These are phyloP conservation scores for Polydrusus pterygomalis DNA, from an alignment of 2,888 invertebrate species.

Conservation along the genomic window DNA sequence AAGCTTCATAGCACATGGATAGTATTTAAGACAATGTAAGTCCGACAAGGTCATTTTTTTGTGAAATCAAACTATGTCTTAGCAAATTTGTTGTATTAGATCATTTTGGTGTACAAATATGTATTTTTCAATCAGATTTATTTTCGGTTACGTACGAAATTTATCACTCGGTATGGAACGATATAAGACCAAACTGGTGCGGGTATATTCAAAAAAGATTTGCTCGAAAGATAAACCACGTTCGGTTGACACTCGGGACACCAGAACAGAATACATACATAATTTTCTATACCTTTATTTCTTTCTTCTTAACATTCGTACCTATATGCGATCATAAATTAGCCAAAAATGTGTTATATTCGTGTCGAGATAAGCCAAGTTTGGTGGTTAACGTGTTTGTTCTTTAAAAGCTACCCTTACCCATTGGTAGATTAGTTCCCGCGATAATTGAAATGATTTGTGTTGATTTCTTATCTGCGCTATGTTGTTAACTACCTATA, in stretches of 20 bases:
- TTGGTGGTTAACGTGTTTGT: neutral
- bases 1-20: too few species aligned
- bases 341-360: neutral
- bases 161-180: neutral
- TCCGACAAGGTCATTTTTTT: too few species aligned
- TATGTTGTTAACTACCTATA: constrained; percentile 2
- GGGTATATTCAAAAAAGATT: constrained; percentile 11
- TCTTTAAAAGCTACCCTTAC: neutral
- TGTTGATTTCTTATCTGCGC: neutral
- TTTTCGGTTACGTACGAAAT: neutral
- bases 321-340: constrained; percentile 9
- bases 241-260: constrained; percentile 6
- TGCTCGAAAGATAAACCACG: constrained; percentile 8
- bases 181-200: neutral
- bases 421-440: neutral
- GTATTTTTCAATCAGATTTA: neutral
- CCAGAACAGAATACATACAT: constrained; percentile 21
- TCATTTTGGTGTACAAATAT: too few species aligned
- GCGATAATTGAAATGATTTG: neutral
- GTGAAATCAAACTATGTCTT: too few species aligned
- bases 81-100: too few species aligned
- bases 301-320: constrained; percentile 8
- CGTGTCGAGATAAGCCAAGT: neutral
- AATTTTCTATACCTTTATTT: constrained; percentile 24
- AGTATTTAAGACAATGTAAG: too few species aligned